Base-by-base conservation (phyloP, 1,140 invertebrate genomes). In the Monomorium pharaonis region DNA sequence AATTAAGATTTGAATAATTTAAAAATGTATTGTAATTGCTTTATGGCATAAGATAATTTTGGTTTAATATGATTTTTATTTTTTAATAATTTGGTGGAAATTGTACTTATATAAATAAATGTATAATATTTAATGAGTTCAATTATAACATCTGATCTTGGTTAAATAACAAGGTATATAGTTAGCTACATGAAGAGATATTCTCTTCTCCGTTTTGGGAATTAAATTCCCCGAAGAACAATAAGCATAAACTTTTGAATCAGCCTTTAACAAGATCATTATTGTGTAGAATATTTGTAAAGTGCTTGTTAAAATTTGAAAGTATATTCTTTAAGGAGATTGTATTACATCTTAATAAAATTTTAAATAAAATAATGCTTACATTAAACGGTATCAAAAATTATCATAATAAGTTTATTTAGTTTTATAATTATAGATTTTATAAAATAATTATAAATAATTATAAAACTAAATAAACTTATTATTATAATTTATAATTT, bases 191-290 rank as follows among this genome's bases (percentile, higher is more conserved):
- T 60, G 42, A 62, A 44, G 18, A 51, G 54, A 60, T 76, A 60
- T 37, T 60, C 27, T 75, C 72, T 24, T 75, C 72, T 76, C 5
- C 62, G 16, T 76, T 60, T 77, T 62, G 24, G 21, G n/a, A 77
- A 62, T 62, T 62, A 75, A 75, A 75, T 75, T 75, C 49, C 51
- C 49, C n/a, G 30, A 42, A 56, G 30, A 75, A 75, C 70, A 75
- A 75, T 75, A 56, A 75, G 49, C 49, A 75, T 12, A 27, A 67
- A 75, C 70, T 75, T 75, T 75, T n/a, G 7, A 56, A 75, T 75
- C 14, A 56, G 49, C n/a, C 2, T 4, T 56, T 75, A 75, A 75
- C n/a, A 56, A 75, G 70, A 56, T 37, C n/a, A 21, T 75, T 75
- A 75, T 56, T 75, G 14, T 14, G 14, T n/a, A 56, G 14, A 14